Conservation (phyloP, 2,888 invertebrate genomes). For the Salticus scenicus region DNA sequence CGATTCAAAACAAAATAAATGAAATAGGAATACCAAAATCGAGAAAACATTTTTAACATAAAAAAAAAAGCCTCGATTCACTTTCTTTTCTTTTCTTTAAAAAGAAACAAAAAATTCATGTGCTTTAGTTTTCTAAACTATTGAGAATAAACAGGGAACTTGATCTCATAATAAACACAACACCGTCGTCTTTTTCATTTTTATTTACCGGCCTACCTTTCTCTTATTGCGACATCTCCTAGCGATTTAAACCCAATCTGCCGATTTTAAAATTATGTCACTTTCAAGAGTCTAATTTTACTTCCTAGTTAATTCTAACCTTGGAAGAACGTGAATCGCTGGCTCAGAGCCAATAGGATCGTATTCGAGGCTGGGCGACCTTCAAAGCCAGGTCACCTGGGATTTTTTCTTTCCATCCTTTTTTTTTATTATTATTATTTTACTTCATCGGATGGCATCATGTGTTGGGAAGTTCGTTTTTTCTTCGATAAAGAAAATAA, state of each 20-base stretch:
- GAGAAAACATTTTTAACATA: too few species aligned
- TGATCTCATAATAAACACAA: too few species aligned
- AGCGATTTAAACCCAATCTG: neutral
- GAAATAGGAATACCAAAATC: too few species aligned
- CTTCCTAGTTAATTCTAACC: conserved; percentile 50
- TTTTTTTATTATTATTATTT: neutral
- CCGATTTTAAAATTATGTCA: conserved; percentile 39
- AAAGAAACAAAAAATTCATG: too few species aligned
- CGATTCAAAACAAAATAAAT: too few species aligned
- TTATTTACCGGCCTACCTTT: too few species aligned
- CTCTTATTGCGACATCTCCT: neutral
- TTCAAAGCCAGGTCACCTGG: conserved; percentile 54
- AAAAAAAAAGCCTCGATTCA: too few species aligned
- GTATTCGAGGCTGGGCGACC: conserved; percentile 26
- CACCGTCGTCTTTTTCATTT: too few species aligned
- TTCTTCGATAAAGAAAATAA: neutral
- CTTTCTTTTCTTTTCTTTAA: too few species aligned
- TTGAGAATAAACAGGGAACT: too few species aligned
- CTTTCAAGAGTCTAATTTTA: conserved; percentile 27
- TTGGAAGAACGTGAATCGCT: conserved; percentile 38
- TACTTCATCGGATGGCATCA: conserved; percentile 18
- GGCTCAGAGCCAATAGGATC: conserved; percentile 36
- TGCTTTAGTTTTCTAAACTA: too few species aligned
- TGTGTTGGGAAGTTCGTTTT: neutral
- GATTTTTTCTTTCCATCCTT: neutral